Percentiles rank a stretch among this genome's conserved stretches.
Evolutionary conservation across 2,797 vertebrate genomes (phyloP).

Genomic region (Chelon auratus): DNA sequence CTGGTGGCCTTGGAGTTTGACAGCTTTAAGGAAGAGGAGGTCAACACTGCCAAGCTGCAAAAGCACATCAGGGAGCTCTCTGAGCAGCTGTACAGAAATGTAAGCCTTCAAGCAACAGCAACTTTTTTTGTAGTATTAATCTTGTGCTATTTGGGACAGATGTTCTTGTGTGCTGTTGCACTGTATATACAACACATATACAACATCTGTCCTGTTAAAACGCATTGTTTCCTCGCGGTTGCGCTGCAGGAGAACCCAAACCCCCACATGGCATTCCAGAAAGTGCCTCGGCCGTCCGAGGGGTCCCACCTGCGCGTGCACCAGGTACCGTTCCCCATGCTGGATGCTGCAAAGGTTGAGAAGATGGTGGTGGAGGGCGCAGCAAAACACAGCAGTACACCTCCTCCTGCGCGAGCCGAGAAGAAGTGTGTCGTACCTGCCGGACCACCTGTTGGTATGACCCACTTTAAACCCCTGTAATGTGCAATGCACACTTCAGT

Average conservation of each 20-base stretch:
- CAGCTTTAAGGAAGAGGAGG: constrained; percentile 92
- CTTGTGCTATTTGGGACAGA: not conserved
- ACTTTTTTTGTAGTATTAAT: not conserved
- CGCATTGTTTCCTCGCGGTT: constrained; percentile 13
- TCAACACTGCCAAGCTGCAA: constrained; percentile 88
- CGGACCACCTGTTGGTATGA: constrained; percentile 95
- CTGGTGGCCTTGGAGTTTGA: constrained; percentile 95
- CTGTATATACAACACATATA: not conserved
- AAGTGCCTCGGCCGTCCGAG: constrained; percentile 96
- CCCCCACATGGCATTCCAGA: constrained; percentile 98
- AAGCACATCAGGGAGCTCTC: constrained; percentile 94
- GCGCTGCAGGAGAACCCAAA: constrained; percentile 93
- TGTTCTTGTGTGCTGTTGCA: not conserved
- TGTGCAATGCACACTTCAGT: not conserved
- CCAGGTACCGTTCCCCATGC: constrained; percentile 91
- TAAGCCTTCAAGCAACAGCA: constrained; percentile 76
- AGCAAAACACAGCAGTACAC: constrained; percentile 84
- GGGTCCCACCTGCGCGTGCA: constrained; percentile 97
- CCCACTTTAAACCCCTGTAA: constrained; percentile 5
- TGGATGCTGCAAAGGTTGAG: constrained; percentile 90
- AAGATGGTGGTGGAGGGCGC: constrained; percentile 89
- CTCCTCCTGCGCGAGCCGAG: constrained; percentile 82
- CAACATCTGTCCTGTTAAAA: constrained; percentile 20
- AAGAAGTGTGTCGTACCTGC: constrained; percentile 96
- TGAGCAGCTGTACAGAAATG: constrained; percentile 95